phyloP scores from a whole-genome alignment of 2,797 vertebrate species.

The Silurus aristotelis region DNA sequence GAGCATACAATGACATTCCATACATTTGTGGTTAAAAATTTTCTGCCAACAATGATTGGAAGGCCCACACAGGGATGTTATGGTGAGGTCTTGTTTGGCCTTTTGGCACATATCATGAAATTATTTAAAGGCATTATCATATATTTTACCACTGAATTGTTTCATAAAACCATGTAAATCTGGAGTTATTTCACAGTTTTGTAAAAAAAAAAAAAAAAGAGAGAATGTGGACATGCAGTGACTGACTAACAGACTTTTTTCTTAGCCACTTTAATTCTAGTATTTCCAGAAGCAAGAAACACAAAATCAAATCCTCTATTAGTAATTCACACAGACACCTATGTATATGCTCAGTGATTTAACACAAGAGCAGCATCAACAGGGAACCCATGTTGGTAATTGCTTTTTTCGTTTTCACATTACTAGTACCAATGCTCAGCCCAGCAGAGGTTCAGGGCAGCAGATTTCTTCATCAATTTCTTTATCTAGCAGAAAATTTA shows the following conservation, averaged over 20 bases:
- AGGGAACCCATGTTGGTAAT: conserved; percentile 25
- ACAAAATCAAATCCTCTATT: not conserved
- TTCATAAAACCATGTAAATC: not conserved
- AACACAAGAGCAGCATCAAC: conserved; percentile 31
- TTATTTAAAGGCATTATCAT: not conserved
- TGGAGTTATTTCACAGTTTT: not conserved
- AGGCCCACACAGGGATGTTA: not conserved
- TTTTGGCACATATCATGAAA: not conserved
- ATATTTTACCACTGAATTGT: not conserved
- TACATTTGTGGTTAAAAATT: not conserved
- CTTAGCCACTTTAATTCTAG: not conserved
- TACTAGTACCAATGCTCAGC: not conserved
- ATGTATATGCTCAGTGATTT: not conserved
- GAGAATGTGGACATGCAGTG: conserved; percentile 12
- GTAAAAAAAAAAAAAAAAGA: not conserved
- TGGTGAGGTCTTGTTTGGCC: not conserved
- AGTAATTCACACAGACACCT: conserved; percentile 9
- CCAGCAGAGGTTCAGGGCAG: not conserved
- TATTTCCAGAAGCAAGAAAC: not conserved
- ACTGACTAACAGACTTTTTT: not conserved
- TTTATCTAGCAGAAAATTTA: conserved; percentile 25
- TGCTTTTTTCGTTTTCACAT: conserved; percentile 23
- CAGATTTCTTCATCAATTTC: not conserved
- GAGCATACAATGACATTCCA: not conserved
- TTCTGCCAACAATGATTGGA: not conserved